A percentile compares a stretch with the other conserved stretches of the same genome.
These are phyloP conservation scores for Caenorhabditis zanzibari DNA, from an alignment of 2,888 invertebrate species.

Conservation along the genomic window DNA sequence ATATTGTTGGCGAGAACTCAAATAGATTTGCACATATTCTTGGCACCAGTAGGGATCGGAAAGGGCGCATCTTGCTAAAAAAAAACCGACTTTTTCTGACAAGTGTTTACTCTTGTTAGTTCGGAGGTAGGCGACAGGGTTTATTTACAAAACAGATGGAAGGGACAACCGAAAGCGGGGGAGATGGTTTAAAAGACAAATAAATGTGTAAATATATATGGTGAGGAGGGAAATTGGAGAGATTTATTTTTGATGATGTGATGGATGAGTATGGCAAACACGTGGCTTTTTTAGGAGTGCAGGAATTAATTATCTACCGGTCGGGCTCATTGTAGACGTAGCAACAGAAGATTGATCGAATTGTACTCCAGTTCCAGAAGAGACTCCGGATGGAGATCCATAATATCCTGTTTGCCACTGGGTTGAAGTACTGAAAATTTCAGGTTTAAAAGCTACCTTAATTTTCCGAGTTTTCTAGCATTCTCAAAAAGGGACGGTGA, in stretches of 20 bases:
- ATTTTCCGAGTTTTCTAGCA: neutral
- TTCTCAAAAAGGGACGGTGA: slow-evolving; percentile 16
- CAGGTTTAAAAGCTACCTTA: neutral
- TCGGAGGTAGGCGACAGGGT: slow-evolving; percentile 34
- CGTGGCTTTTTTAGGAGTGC: slow-evolving; percentile 5
- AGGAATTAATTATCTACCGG: slow-evolving; percentile 52
- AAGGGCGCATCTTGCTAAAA: slow-evolving; percentile 62
- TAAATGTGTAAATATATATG: slow-evolving; percentile 36
- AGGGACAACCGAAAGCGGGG: slow-evolving; percentile 31
- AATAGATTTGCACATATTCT: slow-evolving; percentile 68
- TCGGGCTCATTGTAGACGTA: slow-evolving; percentile 34
- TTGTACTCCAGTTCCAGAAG: slow-evolving; percentile 35
- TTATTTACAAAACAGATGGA: slow-evolving; percentile 64
- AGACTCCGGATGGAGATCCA: slow-evolving; percentile 26
- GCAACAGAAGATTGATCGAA: slow-evolving; percentile 44
- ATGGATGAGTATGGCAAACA: slow-evolving; percentile 19
- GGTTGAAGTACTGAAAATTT: slow-evolving; percentile 53
- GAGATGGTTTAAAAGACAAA: slow-evolving; percentile 47
- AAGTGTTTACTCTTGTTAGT: slow-evolving; percentile 52
- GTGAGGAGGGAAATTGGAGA: neutral
- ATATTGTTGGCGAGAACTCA: slow-evolving; percentile 62
- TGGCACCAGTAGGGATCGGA: slow-evolving; percentile 74
- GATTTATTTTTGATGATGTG: slow-evolving; percentile 25
- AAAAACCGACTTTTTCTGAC: slow-evolving; percentile 37
- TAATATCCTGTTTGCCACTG: slow-evolving; percentile 43